A percentile compares a stretch with the other conserved stretches of the same genome.
These are phyloP conservation scores for Conus betulinus DNA, from an alignment of 1,140 invertebrate species.

Conservation along the genomic window DNA sequence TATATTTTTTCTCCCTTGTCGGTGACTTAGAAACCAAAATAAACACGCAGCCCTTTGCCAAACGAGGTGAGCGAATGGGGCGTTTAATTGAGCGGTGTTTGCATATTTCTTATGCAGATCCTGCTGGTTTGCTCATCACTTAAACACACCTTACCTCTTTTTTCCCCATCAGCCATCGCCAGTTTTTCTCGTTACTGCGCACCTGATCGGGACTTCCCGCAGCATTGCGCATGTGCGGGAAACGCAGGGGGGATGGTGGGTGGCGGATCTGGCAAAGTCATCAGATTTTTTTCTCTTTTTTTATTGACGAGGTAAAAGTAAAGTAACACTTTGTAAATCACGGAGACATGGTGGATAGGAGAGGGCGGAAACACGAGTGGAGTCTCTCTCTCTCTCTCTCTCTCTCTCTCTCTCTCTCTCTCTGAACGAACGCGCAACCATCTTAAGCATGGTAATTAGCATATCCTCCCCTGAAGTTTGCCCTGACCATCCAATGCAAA, in stretches of 20 bases:
- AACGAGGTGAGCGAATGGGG: background rate
- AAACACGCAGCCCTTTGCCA: background rate
- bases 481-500: no score
- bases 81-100: constrained; percentile 2
- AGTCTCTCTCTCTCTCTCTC: no score
- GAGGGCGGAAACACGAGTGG: background rate
- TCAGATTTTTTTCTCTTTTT: background rate
- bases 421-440: no score
- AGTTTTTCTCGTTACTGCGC: background rate
- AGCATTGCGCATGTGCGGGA: background rate
- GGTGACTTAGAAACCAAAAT: background rate
- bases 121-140: background rate
- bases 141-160: background rate
- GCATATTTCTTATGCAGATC: background rate
- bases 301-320: background rate
- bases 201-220: background rate
- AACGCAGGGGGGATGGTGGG: background rate
- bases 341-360: background rate
- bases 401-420: no score
- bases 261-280: background rate
- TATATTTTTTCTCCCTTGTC: background rate
- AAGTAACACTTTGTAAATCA: constrained; percentile 7
- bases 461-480: no score
- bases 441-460: no score
- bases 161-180: background rate